phyloP scores from a whole-genome alignment of 2,888 invertebrate species.

The Asteroscopus sphinx region DNA sequence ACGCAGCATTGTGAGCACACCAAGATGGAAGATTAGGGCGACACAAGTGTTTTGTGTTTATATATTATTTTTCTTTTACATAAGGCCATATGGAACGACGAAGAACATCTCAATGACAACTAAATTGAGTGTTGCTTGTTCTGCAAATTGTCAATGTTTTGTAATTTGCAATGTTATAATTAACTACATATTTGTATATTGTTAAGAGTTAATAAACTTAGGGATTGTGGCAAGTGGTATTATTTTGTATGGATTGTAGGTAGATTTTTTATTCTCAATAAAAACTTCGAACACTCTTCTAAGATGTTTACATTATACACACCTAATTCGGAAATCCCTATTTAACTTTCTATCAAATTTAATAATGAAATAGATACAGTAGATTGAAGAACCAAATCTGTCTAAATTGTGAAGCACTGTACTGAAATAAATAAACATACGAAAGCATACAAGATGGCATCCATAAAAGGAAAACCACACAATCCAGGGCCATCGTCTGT shows the following conservation, averaged over 20 bases:
- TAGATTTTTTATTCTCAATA: neutral
- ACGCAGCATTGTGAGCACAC: conserved; percentile 39
- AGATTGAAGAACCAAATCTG: conserved; percentile 1
- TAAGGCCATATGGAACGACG: conserved; percentile 13
- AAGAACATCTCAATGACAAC: conserved; percentile 33
- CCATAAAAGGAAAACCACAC: conserved; percentile 67
- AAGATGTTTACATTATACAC: too few relatives aligned
- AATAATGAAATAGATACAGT: neutral
- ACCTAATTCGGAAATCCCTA: too few relatives aligned
- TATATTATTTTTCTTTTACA: conserved; percentile 17
- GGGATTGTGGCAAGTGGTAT: neutral
- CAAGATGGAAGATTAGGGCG: conserved; percentile 46
- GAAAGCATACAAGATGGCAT: conserved; percentile 48
- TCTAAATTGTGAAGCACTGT: conserved; percentile 7
- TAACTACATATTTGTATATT: too few relatives aligned
- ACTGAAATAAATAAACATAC: conserved; percentile 38
- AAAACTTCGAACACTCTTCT: too few relatives aligned
- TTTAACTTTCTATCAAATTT: too few relatives aligned
- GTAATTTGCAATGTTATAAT: neutral
- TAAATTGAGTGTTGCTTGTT: conserved; percentile 10
- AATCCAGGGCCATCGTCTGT: conserved; percentile 59
- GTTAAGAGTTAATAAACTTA: too few relatives aligned
- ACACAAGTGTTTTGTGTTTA: conserved; percentile 44
- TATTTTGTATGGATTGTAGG: neutral
- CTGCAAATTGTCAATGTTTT: conserved; percentile 23